Conservation (phyloP, 2,888 invertebrate species). For the Sipha maydis region DNA sequence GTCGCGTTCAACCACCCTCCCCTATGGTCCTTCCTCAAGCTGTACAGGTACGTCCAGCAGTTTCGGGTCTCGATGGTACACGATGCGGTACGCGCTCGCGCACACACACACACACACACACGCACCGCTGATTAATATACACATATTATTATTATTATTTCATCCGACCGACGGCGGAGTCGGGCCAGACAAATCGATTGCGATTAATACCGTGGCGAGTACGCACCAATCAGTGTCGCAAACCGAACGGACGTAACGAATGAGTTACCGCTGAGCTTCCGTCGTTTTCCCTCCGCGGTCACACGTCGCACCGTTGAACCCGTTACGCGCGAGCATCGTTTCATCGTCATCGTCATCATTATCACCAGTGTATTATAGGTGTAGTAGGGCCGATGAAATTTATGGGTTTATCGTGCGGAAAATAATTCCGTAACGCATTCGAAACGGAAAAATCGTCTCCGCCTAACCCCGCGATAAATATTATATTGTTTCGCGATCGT, state of each 20-base stretch:
- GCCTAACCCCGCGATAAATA: too few relatives aligned
- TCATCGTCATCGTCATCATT: too few relatives aligned
- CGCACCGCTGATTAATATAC: conserved; percentile 2
- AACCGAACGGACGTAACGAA: neutral
- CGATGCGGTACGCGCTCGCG: too few relatives aligned
- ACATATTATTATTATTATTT: neutral
- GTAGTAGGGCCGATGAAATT: neutral
- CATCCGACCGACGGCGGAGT: neutral
- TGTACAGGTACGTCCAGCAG: too few relatives aligned
- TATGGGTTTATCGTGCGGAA: conserved; percentile 40
- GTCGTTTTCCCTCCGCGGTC: neutral
- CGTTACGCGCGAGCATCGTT: neutral
- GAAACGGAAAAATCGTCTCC: conserved; percentile 13
- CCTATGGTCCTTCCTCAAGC: neutral
- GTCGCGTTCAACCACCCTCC: neutral
- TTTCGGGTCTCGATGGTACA: too few relatives aligned
- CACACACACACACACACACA: too few relatives aligned
- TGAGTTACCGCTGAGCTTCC: neutral
- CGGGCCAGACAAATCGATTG: conserved; percentile 42
- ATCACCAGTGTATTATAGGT: neutral
- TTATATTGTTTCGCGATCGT: conserved; percentile 18
- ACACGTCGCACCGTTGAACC: neutral
- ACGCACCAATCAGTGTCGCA: conserved; percentile 23
- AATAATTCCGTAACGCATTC: neutral
- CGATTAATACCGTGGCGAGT: conserved; percentile 27